phyloP scores from a whole-genome alignment of 2,797 vertebrate genomes.

The Falco cherrug region DNA sequence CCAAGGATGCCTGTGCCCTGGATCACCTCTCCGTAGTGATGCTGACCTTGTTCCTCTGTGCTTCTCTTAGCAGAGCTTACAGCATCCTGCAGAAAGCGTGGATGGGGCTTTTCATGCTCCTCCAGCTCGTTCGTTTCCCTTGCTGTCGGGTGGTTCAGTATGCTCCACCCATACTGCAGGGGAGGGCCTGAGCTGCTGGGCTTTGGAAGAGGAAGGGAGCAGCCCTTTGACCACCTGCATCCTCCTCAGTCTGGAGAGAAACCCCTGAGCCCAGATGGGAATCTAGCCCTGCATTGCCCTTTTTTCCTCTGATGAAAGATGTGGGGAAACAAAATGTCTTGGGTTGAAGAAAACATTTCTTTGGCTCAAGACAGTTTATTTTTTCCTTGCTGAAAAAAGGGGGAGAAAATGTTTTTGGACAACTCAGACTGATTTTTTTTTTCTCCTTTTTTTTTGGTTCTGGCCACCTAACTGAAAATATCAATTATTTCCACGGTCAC shows the following conservation, averaged over 20 bases:
- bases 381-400: background rate
- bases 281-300: background rate
- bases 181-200: background rate
- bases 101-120: background rate
- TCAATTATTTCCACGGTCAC: background rate
- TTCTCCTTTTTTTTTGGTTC: background rate
- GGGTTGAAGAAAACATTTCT: background rate
- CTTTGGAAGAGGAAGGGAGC: background rate
- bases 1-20: background rate
- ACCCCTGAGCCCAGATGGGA: background rate
- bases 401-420: background rate
- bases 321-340: background rate
- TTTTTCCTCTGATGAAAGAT: background rate
- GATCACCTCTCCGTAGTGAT: background rate
- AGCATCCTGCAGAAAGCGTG: background rate
- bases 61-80: background rate
- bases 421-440: background rate
- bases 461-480: constrained; percentile 14
- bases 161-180: background rate
- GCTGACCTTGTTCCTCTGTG: background rate
- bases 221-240: background rate
- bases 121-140: background rate
- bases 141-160: accelerated
- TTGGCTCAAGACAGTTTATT: background rate
- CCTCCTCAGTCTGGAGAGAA: background rate